These are phyloP conservation scores for Pogoniulus pusillus DNA, from an alignment of 2,797 vertebrate species.

Conservation along the genomic window DNA sequence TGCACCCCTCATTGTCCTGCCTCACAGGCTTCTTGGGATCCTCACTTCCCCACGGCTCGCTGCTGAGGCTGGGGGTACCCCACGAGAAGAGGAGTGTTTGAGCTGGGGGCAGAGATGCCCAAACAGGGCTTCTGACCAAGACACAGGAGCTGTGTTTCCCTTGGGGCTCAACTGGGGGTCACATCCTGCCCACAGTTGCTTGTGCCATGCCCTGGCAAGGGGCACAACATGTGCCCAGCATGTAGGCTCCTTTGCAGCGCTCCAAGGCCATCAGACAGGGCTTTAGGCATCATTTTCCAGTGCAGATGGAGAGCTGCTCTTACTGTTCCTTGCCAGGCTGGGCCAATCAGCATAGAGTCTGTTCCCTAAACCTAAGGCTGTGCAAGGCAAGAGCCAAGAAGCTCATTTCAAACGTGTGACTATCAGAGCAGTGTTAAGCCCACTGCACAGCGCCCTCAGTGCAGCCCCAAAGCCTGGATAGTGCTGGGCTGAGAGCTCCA, in stretches of 20 bases:
- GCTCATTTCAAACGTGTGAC: accelerated
- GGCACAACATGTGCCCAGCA: accelerated
- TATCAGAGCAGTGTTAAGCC: accelerated
- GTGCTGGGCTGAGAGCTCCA: conserved; percentile 58
- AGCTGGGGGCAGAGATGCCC: neutral
- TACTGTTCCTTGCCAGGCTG: accelerated
- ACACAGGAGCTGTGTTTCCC: neutral
- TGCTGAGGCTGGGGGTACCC: neutral
- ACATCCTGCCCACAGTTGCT: neutral
- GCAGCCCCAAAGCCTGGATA: neutral
- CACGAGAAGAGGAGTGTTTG: neutral
- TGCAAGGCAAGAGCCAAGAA: neutral
- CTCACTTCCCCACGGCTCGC: neutral
- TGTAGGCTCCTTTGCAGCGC: neutral
- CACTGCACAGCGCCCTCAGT: neutral
- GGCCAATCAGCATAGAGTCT: accelerated
- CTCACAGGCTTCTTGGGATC: no score
- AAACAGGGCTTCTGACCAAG: accelerated
- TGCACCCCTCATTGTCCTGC: accelerated
- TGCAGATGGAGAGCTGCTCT: accelerated
- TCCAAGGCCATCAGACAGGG: accelerated
- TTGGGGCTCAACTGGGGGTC: neutral
- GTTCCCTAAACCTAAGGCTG: accelerated
- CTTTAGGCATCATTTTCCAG: neutral
- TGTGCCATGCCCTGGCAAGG: neutral